phyloP scores from a whole-genome alignment of 1,140 invertebrate genomes.

The Heliconius hewitsoni region DNA sequence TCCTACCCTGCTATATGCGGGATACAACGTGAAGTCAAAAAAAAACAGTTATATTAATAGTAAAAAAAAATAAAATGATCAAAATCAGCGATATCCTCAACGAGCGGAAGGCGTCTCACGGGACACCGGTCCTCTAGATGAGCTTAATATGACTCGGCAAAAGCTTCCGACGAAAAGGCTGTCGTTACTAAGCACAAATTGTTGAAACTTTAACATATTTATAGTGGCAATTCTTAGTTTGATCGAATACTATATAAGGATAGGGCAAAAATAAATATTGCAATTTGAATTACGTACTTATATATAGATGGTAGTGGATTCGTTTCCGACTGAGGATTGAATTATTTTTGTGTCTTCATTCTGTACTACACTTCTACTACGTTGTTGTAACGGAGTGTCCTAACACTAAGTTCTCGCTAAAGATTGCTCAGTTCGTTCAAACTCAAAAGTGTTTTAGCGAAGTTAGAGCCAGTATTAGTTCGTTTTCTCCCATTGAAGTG shows the following conservation, averaged over 20 bases:
- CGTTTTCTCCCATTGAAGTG: too few species aligned
- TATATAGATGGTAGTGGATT: too few species aligned
- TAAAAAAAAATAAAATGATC: conserved; percentile 13
- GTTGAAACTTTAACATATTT: conserved; percentile 12
- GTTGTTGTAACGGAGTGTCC: too few species aligned
- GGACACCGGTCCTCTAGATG: conserved; percentile 58
- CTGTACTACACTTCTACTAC: too few species aligned
- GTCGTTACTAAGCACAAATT: conserved; percentile 22
- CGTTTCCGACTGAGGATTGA: too few species aligned
- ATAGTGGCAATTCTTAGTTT: background rate
- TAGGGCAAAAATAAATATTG: background rate
- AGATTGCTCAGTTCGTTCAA: too few species aligned
- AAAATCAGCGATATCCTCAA: conserved; percentile 31
- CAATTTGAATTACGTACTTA: too few species aligned
- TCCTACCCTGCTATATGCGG: too few species aligned
- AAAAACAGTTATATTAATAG: background rate
- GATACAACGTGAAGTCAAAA: background rate
- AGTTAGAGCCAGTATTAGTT: too few species aligned
- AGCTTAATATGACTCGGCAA: conserved; percentile 67
- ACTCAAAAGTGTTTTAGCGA: too few species aligned
- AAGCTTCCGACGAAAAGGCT: conserved; percentile 1
- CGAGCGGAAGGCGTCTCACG: conserved; percentile 55
- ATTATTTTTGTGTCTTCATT: too few species aligned
- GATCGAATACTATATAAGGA: background rate
- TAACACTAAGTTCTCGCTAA: too few species aligned